Evolutionary conservation across 1,140 invertebrate genomes (phyloP).

Genomic region (Gonioctena quinquepunctata): DNA sequence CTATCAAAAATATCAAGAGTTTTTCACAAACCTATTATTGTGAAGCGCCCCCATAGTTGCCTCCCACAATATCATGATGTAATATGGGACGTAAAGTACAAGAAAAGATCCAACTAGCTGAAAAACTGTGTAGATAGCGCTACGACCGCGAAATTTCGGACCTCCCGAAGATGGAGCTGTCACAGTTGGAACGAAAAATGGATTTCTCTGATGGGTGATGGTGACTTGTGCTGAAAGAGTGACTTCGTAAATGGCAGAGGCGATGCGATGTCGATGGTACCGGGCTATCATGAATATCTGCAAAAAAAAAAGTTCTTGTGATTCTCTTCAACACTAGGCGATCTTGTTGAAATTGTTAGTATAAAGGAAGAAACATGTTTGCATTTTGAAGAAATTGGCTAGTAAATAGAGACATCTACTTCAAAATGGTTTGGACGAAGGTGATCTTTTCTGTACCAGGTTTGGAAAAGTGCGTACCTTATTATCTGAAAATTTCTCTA

Average conservation of each 20-base stretch:
- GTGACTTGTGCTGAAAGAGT: slow-evolving; percentile 82
- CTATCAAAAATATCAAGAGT: not conserved
- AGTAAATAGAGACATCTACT: too few relatives aligned
- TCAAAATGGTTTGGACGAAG: too few relatives aligned
- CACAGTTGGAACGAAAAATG: slow-evolving; percentile 68
- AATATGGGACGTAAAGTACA: slow-evolving; percentile 75
- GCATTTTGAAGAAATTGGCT: too few relatives aligned
- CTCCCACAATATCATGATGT: slow-evolving; percentile 72
- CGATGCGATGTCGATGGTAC: slow-evolving; percentile 80
- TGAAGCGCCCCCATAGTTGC: slow-evolving; percentile 48
- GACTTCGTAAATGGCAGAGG: slow-evolving; percentile 82
- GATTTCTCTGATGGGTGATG: slow-evolving; percentile 79
- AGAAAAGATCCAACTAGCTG: slow-evolving; percentile 73
- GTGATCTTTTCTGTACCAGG: too few relatives aligned
- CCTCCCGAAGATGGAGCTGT: slow-evolving; percentile 61
- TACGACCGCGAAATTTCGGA: slow-evolving; percentile 59
- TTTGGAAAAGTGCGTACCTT: too few relatives aligned
- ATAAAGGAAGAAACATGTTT: too few relatives aligned
- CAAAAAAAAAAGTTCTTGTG: slow-evolving; percentile 21
- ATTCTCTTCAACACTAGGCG: not conserved
- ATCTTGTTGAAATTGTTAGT: too few relatives aligned
- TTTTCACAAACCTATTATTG: not conserved
- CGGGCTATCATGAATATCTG: slow-evolving; percentile 77
- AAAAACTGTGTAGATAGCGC: slow-evolving; percentile 71
- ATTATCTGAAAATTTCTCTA: too few relatives aligned